phyloP scores from a whole-genome alignment of 2,888 invertebrate genomes.

The Polymixis flavicincta region DNA sequence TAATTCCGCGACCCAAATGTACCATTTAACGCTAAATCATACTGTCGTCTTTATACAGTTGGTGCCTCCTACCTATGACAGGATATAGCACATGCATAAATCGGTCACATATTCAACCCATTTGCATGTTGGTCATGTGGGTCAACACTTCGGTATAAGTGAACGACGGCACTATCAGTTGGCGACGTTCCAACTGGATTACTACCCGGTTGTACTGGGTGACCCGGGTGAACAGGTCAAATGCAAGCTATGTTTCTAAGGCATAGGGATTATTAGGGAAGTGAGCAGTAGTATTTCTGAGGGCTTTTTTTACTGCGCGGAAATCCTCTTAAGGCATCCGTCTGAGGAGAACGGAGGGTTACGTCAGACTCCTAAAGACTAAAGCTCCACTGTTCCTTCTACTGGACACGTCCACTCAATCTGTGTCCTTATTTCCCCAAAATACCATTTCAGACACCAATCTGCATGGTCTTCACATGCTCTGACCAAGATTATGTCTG shows the following conservation, averaged over 20 bases:
- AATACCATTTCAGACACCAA: too few species aligned
- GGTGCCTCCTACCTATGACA: background rate
- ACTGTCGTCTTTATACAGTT: background rate
- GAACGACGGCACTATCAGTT: constrained; percentile 49
- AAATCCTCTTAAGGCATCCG: background rate
- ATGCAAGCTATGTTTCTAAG: constrained; percentile 2
- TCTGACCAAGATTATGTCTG: too few species aligned
- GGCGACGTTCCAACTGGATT: constrained; percentile 58
- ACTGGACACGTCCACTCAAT: background rate
- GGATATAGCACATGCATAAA: background rate
- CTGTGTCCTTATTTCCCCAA: too few species aligned
- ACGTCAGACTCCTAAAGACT: background rate
- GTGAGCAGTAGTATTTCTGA: too few species aligned
- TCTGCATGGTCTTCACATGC: too few species aligned
- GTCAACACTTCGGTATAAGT: constrained; percentile 43
- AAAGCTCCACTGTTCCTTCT: background rate
- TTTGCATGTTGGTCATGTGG: constrained; percentile 39
- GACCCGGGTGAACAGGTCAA: constrained; percentile 23
- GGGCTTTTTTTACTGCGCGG: background rate
- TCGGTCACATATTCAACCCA: constrained; percentile 1
- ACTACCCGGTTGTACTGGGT: constrained; percentile 22
- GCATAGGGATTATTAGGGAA: background rate
- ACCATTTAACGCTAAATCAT: background rate
- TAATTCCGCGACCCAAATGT: too few species aligned
- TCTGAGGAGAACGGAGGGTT: background rate